Evolutionary conservation across 2,113 vertebrate genomes (phyloP), one percentile per base, ranked within the genome.

Genomic region (Triplophysa tibetana): DNA sequence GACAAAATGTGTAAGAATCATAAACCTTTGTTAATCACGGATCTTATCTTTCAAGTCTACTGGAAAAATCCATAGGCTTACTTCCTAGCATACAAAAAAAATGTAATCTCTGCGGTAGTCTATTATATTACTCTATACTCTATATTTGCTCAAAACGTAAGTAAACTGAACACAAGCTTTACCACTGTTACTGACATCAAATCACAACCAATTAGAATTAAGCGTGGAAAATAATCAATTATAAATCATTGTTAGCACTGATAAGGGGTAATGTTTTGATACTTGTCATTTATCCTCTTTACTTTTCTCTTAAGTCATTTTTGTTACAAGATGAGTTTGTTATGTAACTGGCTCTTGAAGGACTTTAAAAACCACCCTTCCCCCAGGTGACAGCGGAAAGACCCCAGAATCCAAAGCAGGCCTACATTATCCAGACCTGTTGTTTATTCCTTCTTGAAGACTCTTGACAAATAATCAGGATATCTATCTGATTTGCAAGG

Each of bases 361-460:
- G 19, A 12, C 29, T 21, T 26, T 50, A 50, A 70, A 13, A 19
- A 45, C 45, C 29, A 23, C 14, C 43, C 13, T 17, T 17, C 43
- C 19, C 9, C 69, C 4, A 1, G n/a, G 38, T 8, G 43, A 38
- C 5, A 21, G 24, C 43, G 58, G 70, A 69, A 84, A 45, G 62
- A 70, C 80, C 70, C 48, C 64, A 38, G 70, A 85, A 74, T 75
- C 45, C 52, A 74, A 64, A 80, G 64, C 76, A 84, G 80, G 16
- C 33, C 61, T 63, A 63, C n/a, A 74, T 72, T 72, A 80, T 75
- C 16, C 41, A 75, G 50, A 10, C 56, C 81, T 79, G 77, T 73
- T 80, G 84, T 85, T 81, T 81, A 83, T 80, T 83, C 75, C 81
- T 75, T 66, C 65, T 78, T 69, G 77, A 78, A 70, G 68, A 38